These are phyloP conservation scores for Philereme vetulata DNA, from an alignment of 2,888 invertebrate genomes.

Conservation along the genomic window DNA sequence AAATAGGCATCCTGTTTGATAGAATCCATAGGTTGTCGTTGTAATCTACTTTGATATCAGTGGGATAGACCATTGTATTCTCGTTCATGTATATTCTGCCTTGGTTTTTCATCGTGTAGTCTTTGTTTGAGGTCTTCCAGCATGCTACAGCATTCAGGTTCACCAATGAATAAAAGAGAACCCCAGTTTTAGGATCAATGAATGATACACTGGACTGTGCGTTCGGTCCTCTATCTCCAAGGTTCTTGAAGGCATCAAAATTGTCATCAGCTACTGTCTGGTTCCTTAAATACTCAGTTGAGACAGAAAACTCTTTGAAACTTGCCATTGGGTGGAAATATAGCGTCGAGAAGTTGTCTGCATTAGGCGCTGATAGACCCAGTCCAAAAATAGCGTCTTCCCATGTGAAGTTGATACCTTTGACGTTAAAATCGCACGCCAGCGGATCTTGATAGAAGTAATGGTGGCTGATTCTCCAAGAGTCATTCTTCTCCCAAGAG, in stretches of 20 bases:
- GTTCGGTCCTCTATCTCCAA: slow-evolving; percentile 88
- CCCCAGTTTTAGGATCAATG: slow-evolving; percentile 87
- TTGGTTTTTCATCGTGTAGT: slow-evolving; percentile 87
- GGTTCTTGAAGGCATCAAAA: slow-evolving; percentile 86
- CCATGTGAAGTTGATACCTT: slow-evolving; percentile 89
- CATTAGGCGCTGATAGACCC: slow-evolving; percentile 85
- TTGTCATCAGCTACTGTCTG: slow-evolving; percentile 80
- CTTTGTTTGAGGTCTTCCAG: slow-evolving; percentile 88
- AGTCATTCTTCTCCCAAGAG: slow-evolving; percentile 87
- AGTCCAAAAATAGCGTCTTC: slow-evolving; percentile 91
- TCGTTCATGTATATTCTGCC: slow-evolving; percentile 89
- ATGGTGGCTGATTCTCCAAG: slow-evolving; percentile 90
- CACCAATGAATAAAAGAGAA: slow-evolving; percentile 89
- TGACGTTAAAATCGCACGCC: slow-evolving; percentile 88
- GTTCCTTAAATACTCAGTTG: slow-evolving; percentile 86
- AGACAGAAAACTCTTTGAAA: slow-evolving; percentile 89
- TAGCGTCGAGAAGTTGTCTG: slow-evolving; percentile 87
- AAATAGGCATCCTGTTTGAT: slow-evolving; percentile 88
- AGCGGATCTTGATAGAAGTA: slow-evolving; percentile 88
- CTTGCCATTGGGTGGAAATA: slow-evolving; percentile 93
- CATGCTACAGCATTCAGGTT: slow-evolving; percentile 91
- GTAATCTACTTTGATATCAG: slow-evolving; percentile 90
- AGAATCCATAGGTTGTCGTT: slow-evolving; percentile 89
- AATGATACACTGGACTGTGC: slow-evolving; percentile 90
- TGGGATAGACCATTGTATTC: slow-evolving; percentile 89